A percentile compares a stretch with the other conserved stretches of the same genome.
phyloP scores from a whole-genome alignment of 2,113 vertebrate species.

The Candoia aspera region DNA sequence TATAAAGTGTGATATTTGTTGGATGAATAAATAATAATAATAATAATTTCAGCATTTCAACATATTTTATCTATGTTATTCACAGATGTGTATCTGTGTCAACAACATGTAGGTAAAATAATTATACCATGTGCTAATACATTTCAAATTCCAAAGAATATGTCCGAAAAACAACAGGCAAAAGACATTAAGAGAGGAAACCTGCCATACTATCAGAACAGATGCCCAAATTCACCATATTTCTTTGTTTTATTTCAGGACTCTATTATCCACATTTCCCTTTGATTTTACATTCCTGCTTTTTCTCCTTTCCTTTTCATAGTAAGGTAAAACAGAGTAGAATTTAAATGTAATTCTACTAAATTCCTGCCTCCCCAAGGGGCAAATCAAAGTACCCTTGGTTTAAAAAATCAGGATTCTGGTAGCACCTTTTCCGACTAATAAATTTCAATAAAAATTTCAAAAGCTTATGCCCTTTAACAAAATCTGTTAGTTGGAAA shows the following conservation, averaged over 20 bases:
- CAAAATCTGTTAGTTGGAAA: not conserved
- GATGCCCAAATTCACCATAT: not conserved
- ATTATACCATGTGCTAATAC: not conserved
- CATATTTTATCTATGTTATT: not conserved
- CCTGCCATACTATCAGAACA: not conserved
- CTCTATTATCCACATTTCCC: not conserved
- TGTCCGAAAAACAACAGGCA: not conserved
- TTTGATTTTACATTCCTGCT: not conserved
- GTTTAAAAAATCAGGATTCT: not conserved
- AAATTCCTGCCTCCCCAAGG: not conserved
- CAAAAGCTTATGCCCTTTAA: not conserved
- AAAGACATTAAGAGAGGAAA: not conserved
- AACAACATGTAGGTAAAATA: not conserved
- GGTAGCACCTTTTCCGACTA: not conserved
- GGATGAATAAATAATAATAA: not conserved
- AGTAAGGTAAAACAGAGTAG: slow-evolving; percentile 4
- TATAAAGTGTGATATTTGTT: too few relatives aligned
- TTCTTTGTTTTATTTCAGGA: slow-evolving; percentile 21
- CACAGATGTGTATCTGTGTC: not conserved
- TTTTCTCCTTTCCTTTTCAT: slow-evolving; percentile 16
- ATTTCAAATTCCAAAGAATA: not conserved
- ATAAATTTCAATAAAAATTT: not conserved
- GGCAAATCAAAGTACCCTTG: not conserved
- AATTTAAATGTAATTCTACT: slow-evolving; percentile 29
- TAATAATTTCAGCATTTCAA: not conserved